These are phyloP conservation scores for Malacoctenus gilli DNA, from an alignment of 2,797 vertebrate species.

Conservation along the genomic window DNA sequence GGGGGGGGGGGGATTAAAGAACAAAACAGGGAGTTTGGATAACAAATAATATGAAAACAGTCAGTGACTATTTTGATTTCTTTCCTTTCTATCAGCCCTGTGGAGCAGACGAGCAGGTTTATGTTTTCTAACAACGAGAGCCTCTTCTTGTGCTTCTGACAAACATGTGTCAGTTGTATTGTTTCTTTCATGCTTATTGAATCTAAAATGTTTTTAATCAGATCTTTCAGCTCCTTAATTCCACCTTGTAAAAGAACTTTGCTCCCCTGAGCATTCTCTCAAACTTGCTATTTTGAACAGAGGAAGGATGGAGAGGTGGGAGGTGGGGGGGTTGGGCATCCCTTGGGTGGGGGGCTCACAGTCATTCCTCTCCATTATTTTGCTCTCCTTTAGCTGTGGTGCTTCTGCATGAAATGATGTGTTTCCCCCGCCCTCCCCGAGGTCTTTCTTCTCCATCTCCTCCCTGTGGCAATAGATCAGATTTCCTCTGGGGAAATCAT, in stretches of 20 bases:
- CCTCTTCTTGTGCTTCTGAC: conserved; percentile 80
- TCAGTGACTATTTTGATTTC: conserved; percentile 64
- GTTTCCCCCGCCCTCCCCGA: conserved; percentile 69
- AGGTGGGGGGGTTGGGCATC: background rate
- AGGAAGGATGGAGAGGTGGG: conserved; percentile 23
- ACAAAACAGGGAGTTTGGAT: no score
- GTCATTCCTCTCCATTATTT: conserved; percentile 66
- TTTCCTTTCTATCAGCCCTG: conserved; percentile 84
- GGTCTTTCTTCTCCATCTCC: conserved; percentile 87
- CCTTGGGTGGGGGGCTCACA: conserved; percentile 58
- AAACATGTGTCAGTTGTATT: conserved; percentile 90
- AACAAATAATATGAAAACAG: no score
- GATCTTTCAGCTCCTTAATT: conserved; percentile 94
- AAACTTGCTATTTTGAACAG: conserved; percentile 70
- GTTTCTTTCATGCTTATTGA: conserved; percentile 93
- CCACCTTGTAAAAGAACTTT: conserved; percentile 81
- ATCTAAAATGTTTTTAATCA: conserved; percentile 94
- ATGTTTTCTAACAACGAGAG: conserved; percentile 91
- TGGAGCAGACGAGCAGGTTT: conserved; percentile 87
- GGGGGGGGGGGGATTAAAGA: no score
- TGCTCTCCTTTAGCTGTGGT: conserved; percentile 77
- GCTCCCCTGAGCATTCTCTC: conserved; percentile 79
- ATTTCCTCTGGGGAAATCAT: conserved; percentile 96
- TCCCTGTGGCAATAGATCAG: conserved; percentile 94
- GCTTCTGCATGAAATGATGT: conserved; percentile 88